These are phyloP conservation scores for Eunapius fragilis DNA, from an alignment of 37 sponge, comb jelly and placozoan species.

Conservation along the genomic window DNA sequence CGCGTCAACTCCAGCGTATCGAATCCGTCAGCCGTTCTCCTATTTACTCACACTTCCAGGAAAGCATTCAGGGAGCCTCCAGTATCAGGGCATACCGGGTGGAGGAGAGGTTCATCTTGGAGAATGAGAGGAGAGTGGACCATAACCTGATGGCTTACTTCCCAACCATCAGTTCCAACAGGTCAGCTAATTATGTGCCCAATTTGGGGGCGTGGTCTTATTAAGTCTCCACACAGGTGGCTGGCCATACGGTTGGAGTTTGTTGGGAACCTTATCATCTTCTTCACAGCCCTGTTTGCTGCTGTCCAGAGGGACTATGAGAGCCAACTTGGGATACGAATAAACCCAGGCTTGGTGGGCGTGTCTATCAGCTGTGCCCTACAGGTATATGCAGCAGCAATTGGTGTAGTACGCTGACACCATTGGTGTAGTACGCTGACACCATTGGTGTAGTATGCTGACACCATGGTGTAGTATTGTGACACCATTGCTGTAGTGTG, in stretches of 20 bases:
- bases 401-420: neutral
- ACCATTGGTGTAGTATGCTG: too few relatives aligned
- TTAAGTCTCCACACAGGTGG: conserved; percentile 66
- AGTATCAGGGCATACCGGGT: conserved; percentile 79
- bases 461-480: too few relatives aligned
- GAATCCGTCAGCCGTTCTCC: conserved; percentile 87
- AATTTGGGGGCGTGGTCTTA: neutral
- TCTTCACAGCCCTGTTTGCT: conserved; percentile 93
- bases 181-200: neutral
- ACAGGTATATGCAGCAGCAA: conserved; percentile 45
- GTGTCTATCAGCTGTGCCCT: conserved; percentile 94
- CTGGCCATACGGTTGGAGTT: conserved; percentile 93
- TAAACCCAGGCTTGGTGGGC: conserved; percentile 81
- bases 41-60: conserved; percentile 89
- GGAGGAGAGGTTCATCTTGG: conserved; percentile 55
- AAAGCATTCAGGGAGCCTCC: conserved; percentile 72
- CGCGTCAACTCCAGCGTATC: conserved; percentile 85
- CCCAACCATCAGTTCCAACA: conserved; percentile 67
- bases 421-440: too few relatives aligned
- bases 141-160: conserved; percentile 83
- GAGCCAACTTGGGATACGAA: conserved; percentile 10
- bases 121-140: conserved; percentile 68
- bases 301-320: conserved; percentile 65
- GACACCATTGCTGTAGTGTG: too few relatives aligned
- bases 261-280: conserved; percentile 86